phyloP scores from a whole-genome alignment of 2,888 invertebrate genomes.

The Mesoligia furuncula region DNA sequence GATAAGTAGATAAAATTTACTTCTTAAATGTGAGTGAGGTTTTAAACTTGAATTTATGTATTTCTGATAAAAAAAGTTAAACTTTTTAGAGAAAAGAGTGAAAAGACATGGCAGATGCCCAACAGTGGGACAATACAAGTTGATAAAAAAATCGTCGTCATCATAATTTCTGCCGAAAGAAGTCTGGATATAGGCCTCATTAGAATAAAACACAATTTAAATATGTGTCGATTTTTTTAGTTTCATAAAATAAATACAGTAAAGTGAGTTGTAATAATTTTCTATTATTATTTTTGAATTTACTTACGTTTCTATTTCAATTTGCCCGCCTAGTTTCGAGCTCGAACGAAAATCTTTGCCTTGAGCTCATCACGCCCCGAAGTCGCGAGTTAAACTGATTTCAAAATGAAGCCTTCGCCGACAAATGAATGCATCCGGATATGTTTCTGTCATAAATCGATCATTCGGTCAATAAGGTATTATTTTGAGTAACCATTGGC shows the following conservation, averaged over 20 bases:
- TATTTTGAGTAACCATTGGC: not conserved
- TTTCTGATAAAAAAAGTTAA: not conserved
- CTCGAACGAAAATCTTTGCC: too few species aligned
- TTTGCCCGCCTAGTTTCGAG: not conserved
- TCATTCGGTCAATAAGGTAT: not conserved
- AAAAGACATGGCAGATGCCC: not conserved
- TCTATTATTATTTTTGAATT: not conserved
- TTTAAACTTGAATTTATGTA: not conserved
- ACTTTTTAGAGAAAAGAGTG: not conserved
- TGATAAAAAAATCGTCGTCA: not conserved
- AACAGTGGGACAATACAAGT: not conserved
- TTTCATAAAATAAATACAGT: not conserved
- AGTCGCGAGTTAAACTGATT: constrained; percentile 9
- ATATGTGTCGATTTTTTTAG: too few species aligned
- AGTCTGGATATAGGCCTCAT: not conserved
- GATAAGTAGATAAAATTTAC: constrained; percentile 11
- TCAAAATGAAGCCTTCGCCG: not conserved
- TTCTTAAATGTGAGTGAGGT: not conserved
- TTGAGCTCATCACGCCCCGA: not conserved
- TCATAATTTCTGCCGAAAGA: not conserved
- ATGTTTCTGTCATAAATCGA: not conserved
- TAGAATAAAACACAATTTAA: not conserved
- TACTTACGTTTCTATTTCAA: not conserved
- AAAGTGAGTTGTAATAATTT: not conserved
- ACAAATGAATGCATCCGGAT: not conserved